phyloP scores from a whole-genome alignment of 2,113 vertebrate genomes.

The Odobenus rosmarus region DNA sequence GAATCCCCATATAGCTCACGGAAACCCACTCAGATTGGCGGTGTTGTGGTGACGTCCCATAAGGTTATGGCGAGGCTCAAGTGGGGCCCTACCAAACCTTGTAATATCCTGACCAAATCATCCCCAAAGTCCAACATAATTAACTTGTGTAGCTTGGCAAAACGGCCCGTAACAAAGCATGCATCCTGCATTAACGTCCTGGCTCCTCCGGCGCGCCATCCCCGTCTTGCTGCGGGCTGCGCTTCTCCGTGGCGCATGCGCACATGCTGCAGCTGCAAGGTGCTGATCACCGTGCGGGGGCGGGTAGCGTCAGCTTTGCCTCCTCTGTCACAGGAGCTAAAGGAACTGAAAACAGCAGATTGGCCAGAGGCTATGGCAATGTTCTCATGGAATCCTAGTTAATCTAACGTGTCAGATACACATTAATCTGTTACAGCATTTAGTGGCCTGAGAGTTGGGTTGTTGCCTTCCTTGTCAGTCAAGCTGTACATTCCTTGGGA shows the following conservation, averaged over 20 bases:
- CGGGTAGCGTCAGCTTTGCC: background rate
- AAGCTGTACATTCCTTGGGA: background rate
- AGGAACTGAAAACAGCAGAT: background rate
- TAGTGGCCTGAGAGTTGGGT: background rate
- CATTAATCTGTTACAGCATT: background rate
- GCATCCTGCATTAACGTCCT: background rate
- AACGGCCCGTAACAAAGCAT: background rate
- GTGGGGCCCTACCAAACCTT: background rate
- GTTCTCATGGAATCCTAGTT: background rate
- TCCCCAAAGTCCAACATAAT: background rate
- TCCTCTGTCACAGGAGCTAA: background rate
- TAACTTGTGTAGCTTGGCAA: background rate
- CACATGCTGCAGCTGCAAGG: background rate
- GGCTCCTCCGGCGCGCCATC: accelerated
- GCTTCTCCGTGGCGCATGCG: accelerated
- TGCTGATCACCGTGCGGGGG: background rate
- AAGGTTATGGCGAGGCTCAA: background rate
- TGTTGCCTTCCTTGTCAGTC: background rate
- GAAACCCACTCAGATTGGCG: background rate
- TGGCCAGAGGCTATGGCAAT: too few species aligned
- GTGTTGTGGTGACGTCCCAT: background rate
- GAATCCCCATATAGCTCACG: background rate
- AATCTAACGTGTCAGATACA: background rate
- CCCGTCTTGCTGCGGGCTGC: too few species aligned
- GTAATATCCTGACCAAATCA: background rate